phyloP scores from a whole-genome alignment of 2,113 vertebrate genomes.

The Connochaetes taurinus region DNA sequence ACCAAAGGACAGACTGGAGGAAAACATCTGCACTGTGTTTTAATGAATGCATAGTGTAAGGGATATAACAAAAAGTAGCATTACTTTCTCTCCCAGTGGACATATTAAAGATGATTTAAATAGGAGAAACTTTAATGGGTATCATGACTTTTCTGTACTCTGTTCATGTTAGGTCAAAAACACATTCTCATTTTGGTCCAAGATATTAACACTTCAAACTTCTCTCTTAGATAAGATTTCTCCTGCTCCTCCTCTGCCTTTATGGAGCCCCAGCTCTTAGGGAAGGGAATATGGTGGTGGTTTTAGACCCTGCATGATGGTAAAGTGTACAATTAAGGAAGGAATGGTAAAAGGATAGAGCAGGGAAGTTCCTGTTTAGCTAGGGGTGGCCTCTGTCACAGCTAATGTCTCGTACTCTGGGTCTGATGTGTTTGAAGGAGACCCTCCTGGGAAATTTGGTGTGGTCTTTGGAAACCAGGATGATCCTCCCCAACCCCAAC shows the following conservation, averaged over 20 bases:
- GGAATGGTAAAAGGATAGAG: not conserved
- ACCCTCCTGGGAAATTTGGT: not conserved
- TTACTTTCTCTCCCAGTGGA: not conserved
- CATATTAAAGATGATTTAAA: not conserved
- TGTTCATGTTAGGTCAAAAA: not conserved
- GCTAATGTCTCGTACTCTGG: not conserved
- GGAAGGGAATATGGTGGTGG: not conserved
- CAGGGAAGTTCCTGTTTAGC: not conserved
- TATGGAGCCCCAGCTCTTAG: not conserved
- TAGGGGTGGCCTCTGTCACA: not conserved
- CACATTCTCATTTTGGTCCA: not conserved
- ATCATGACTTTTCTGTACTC: not conserved
- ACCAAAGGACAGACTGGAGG: not conserved
- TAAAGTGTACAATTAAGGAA: not conserved
- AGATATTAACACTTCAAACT: not conserved
- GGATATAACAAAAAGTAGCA: not conserved
- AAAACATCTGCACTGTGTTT: not conserved
- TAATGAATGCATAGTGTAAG: not conserved
- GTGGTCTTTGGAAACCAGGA: not conserved
- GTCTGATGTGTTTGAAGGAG: not conserved
- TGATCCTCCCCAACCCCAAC: not conserved
- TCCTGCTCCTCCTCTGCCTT: not conserved
- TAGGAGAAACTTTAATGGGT: not conserved
- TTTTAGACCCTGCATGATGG: not conserved
- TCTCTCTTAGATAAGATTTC: not conserved